Evolutionary conservation across 2,797 vertebrate species (phyloP).

Genomic region (Ambastaia sidthimunki): DNA sequence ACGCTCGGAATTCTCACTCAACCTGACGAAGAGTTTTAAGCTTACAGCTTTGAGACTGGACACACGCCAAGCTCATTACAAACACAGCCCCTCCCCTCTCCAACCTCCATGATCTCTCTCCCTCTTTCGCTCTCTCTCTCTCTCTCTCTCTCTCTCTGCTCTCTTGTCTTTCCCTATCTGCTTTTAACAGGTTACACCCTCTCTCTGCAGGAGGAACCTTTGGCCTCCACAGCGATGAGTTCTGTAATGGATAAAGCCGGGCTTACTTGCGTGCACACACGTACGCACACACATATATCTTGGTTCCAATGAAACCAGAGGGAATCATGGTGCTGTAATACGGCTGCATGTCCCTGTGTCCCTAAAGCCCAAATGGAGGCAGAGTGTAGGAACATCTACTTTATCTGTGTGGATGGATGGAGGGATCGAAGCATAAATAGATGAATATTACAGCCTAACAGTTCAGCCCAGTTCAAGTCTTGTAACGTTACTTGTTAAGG

Average conservation of each 20-base stretch:
- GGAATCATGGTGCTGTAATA: conserved; percentile 33
- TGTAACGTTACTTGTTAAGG: not conserved
- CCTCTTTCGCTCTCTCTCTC: conserved; percentile 37
- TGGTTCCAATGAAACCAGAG: conserved; percentile 41
- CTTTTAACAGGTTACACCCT: conserved; percentile 57
- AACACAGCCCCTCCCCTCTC: conserved; percentile 24
- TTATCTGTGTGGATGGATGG: not conserved
- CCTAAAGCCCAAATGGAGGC: conserved; percentile 19
- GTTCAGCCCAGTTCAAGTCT: not conserved
- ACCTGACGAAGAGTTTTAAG: conserved; percentile 47
- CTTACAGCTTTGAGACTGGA: conserved; percentile 51
- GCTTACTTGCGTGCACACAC: conserved; percentile 43
- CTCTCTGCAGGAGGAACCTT: conserved; percentile 52
- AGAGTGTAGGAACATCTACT: not conserved
- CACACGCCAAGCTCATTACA: conserved; percentile 57
- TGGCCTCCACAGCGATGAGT: conserved; percentile 32
- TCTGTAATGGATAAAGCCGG: conserved; percentile 54
- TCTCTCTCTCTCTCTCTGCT: conserved; percentile 40
- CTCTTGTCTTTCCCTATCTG: conserved; percentile 51
- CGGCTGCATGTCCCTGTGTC: conserved; percentile 28
- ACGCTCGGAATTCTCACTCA: conserved; percentile 38
- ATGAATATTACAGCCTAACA: not conserved
- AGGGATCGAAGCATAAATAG: not conserved
- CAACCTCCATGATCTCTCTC: conserved; percentile 17
- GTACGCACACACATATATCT: conserved; percentile 3